phyloP scores from a whole-genome alignment of 2,113 vertebrate species.

The Oplegnathus fasciatus region DNA sequence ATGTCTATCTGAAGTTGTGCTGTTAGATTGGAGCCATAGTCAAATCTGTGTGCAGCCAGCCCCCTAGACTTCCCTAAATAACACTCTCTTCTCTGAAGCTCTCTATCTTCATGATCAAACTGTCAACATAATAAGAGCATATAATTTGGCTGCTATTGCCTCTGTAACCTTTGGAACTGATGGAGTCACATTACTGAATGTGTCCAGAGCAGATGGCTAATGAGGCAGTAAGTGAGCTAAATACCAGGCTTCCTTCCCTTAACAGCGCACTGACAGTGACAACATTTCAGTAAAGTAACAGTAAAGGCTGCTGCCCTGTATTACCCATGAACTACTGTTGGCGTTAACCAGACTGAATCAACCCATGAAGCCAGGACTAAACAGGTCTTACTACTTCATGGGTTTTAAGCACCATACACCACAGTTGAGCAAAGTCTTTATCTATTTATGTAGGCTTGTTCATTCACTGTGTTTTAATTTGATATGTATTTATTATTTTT shows the following conservation, averaged over 20 bases:
- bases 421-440: conserved; percentile 11
- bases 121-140: conserved; percentile 32
- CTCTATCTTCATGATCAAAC: conserved; percentile 20
- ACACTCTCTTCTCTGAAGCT: not conserved
- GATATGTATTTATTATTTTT: conserved; percentile 38
- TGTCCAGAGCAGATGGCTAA: conserved; percentile 46
- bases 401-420: not conserved
- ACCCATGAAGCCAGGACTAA: conserved; percentile 13
- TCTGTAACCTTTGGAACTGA: conserved; percentile 29
- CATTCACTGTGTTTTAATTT: not conserved
- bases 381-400: not conserved
- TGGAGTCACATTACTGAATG: conserved; percentile 28
- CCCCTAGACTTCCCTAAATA: conserved; percentile 16
- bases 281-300: conserved; percentile 33
- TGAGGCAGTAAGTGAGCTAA: conserved; percentile 47
- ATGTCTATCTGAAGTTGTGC: not conserved
- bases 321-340: not conserved
- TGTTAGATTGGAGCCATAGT: not conserved
- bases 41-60: conserved; percentile 40
- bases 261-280: not conserved
- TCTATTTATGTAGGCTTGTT: conserved; percentile 32
- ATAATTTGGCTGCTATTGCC: conserved; percentile 30
- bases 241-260: conserved; percentile 38
- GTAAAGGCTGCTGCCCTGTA: not conserved
- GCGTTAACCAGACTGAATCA: conserved; percentile 8